Base-by-base conservation (phyloP, 2,113 vertebrate species). In the Clarias magur region DNA sequence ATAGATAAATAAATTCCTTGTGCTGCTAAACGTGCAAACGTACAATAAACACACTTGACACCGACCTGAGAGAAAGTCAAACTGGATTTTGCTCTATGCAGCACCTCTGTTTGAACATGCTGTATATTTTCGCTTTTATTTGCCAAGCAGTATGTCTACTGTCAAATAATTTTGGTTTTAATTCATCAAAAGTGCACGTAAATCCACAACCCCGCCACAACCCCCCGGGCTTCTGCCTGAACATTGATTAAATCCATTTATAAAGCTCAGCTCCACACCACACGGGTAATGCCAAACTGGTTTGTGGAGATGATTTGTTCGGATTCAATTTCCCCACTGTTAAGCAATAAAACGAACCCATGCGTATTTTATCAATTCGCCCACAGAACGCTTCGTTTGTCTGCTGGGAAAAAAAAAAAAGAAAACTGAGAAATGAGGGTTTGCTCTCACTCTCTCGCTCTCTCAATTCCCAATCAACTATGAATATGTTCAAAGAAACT, bases 111-210 rank as follows among this genome's bases (percentile, higher is more conserved):
- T 80, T 67, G 30, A 83, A 79, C 80, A 72, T n/a, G 83, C 48
- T 30, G 84, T 70, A 72, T 70, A 34, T 54, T 86, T 83, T 25
- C 70, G 54, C 30, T 78, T 90, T 84, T 80, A 86, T 90, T 80
- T 80, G 80, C 59, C 0, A 38, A 30, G 67, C 80, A 76, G 81
- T 84, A 81, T 67, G 62, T 90, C 84, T 57, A 53, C 89, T 88
- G 89, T 90, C 89, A 90, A 86, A 90, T 86, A 88, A 90, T 90
- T 90, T 90, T 68, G 80, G 75, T 90, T 90, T 90, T 88, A 90
- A 90, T 90, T 90, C 75, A 90, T 90, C 89, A 90, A 84, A 88
- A 68, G 89, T 90, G 70, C 82, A 85, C 75, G 84, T 88, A 85
- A 89, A 85, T 85, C 62, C 38, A 27, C 57, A 62, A 1, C 30